Conservation (phyloP, 2,797 vertebrate species). For the Pangasius macronema region DNA sequence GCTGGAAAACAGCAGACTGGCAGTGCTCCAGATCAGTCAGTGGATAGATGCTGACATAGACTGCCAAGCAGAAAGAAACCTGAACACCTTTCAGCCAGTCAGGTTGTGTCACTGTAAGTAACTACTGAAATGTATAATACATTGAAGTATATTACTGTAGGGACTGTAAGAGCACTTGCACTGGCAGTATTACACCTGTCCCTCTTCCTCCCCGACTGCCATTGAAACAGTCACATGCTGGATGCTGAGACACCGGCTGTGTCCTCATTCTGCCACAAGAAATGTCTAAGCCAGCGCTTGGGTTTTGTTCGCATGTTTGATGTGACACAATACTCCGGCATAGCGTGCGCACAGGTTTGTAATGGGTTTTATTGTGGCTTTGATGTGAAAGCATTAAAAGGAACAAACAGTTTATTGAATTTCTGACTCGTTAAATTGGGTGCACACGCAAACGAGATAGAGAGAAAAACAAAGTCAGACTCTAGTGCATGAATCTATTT, state of each 20-base stretch:
- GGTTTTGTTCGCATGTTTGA: constrained; percentile 13
- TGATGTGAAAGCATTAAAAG: constrained; percentile 3
- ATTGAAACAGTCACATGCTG: constrained; percentile 51
- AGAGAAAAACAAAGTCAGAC: neutral
- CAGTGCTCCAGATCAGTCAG: neutral
- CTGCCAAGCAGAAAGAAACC: neutral
- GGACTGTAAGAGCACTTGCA: constrained; percentile 13
- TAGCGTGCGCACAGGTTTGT: neutral
- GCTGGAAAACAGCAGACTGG: neutral
- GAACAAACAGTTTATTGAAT: neutral
- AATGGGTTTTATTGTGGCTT: neutral
- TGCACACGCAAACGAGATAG: neutral
- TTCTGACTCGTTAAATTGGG: neutral
- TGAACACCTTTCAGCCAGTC: constrained; percentile 9
- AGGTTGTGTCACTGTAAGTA: constrained; percentile 8
- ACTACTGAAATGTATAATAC: constrained; percentile 22
- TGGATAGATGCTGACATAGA: neutral
- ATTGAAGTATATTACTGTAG: constrained; percentile 12
- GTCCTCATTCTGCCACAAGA: constrained; percentile 43
- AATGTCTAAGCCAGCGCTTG: constrained; percentile 17
- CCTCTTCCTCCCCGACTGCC: constrained; percentile 52
- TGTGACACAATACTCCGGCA: neutral
- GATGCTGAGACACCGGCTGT: constrained; percentile 37
- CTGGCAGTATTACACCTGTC: constrained; percentile 48
- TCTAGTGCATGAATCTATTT: constrained; percentile 31